Conservation (phyloP, 2,113 vertebrate genomes). For the Piaya cayana region DNA sequence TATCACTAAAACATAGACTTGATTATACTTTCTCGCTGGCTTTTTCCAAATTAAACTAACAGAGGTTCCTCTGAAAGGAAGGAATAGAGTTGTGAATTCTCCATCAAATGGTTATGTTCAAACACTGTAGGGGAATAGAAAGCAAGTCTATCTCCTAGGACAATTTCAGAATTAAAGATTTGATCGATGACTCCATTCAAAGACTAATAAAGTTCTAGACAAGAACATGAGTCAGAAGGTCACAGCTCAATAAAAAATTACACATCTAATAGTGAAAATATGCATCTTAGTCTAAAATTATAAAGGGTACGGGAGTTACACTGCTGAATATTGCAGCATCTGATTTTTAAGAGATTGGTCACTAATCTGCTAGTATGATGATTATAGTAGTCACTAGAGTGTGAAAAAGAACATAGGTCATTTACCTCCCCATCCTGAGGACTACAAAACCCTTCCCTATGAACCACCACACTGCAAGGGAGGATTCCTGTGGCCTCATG, state of each 20-base stretch:
- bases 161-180: not conserved
- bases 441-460: not conserved
- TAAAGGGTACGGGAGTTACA: not conserved
- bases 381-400: not conserved
- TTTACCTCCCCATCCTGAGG: not conserved
- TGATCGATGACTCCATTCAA: not conserved
- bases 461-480: no score
- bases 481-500: rapidly evolving
- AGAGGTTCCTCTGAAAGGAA: not conserved
- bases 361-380: not conserved
- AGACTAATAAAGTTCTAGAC: not conserved
- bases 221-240: not conserved
- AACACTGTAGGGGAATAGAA: not conserved
- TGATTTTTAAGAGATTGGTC: not conserved
- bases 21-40: not conserved
- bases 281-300: not conserved
- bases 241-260: not conserved
- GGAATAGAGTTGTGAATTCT: not conserved
- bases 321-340: not conserved
- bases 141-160: not conserved
- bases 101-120: not conserved
- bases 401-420: not conserved
- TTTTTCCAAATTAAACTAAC: not conserved
- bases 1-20: not conserved
- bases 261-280: not conserved